phyloP scores from a whole-genome alignment of 2,797 vertebrate species.

The Myotis vivesi region DNA sequence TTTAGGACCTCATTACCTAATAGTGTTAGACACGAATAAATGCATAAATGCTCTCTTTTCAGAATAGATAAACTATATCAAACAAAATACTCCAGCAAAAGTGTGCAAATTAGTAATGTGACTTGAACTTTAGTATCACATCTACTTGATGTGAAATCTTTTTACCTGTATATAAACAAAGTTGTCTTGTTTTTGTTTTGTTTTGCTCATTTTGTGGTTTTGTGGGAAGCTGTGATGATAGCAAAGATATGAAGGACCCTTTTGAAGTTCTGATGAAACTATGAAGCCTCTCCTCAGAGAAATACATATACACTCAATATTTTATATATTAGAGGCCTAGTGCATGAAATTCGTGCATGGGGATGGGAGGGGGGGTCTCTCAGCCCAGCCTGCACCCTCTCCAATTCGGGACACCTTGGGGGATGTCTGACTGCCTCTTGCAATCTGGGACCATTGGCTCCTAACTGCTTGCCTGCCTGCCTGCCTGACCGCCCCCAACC shows the following conservation, averaged over 20 bases:
- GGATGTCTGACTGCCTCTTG: too few species aligned
- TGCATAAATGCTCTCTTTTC: neutral
- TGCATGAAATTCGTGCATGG: too few species aligned
- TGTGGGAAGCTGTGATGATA: neutral
- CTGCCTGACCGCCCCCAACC: too few species aligned
- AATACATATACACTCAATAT: neutral
- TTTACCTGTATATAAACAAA: neutral
- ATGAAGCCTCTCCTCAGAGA: neutral
- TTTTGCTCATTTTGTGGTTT: neutral
- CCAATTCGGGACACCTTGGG: too few species aligned
- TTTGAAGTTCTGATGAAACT: neutral
- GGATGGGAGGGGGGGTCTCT: too few species aligned
- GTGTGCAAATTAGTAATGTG: neutral
- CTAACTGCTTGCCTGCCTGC: too few species aligned
- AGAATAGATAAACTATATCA: neutral
- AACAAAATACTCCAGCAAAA: neutral
- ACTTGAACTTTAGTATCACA: neutral
- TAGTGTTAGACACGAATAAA: neutral
- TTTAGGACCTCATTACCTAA: neutral
- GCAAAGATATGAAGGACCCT: neutral
- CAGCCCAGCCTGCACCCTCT: too few species aligned
- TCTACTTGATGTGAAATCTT: neutral
- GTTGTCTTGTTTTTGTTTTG: neutral
- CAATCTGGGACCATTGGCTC: too few species aligned
- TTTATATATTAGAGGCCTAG: neutral